Evolutionary conservation across 2,113 vertebrate species (phyloP).

Genomic region (Alces alces): DNA sequence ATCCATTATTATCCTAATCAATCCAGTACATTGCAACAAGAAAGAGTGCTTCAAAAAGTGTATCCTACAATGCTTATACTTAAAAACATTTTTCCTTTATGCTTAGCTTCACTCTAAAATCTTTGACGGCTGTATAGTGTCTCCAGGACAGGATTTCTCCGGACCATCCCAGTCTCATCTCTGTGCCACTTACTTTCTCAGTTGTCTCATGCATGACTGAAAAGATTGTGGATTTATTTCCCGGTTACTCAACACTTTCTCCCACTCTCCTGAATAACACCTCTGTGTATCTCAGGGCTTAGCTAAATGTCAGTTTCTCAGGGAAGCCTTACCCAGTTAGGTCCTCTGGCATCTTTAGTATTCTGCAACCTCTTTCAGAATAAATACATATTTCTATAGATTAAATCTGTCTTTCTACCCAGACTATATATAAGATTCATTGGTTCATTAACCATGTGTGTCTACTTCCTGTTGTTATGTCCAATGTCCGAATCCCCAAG

Average conservation of each 20-base stretch:
- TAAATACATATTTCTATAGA: neutral
- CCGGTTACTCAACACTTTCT: neutral
- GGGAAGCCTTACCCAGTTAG: neutral
- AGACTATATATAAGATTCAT: neutral
- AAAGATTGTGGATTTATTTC: neutral
- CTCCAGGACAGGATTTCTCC: neutral
- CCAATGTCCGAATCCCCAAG: no score
- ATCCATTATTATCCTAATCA: neutral
- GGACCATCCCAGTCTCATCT: neutral
- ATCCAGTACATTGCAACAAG: neutral
- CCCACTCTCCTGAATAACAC: neutral
- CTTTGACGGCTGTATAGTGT: neutral
- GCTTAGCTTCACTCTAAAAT: neutral
- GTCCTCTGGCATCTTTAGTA: neutral
- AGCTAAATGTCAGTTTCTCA: neutral
- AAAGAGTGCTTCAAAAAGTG: neutral
- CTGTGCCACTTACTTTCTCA: neutral
- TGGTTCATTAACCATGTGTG: neutral
- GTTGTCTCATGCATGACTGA: neutral
- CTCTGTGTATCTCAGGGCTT: neutral
- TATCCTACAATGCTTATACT: neutral
- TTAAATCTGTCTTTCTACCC: neutral
- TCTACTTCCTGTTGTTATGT: neutral
- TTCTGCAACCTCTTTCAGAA: neutral
- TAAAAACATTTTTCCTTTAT: neutral